Evolutionary conservation across 2,797 vertebrate genomes (phyloP).

Genomic region (Pseudochaenichthys georgianus): DNA sequence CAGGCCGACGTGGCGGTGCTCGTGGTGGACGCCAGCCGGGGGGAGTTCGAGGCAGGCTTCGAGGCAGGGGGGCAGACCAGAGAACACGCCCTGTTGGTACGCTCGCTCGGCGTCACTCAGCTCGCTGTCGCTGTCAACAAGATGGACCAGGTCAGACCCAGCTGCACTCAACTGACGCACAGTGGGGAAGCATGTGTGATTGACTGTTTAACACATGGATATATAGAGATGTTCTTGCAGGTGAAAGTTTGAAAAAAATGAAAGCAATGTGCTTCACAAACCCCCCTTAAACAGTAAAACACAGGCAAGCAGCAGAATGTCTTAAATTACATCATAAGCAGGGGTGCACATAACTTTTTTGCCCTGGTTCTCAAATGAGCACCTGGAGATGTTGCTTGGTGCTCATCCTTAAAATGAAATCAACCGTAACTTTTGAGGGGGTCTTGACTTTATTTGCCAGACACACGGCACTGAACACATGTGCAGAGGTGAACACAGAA

Average conservation of each 20-base stretch:
- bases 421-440: no score
- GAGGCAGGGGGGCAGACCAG: conserved; percentile 97
- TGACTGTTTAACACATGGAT: background rate
- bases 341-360: no score
- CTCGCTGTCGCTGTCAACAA: conserved; percentile 98
- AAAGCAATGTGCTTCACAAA: background rate
- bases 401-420: no score
- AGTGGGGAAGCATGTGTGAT: background rate
- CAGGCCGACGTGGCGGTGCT: conserved; percentile 97
- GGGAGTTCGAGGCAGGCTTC: conserved; percentile 98
- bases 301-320: no score
- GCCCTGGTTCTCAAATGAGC: no score
- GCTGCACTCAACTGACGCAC: background rate
- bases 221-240: background rate
- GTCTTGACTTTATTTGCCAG: no score
- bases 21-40: conserved; percentile 96
- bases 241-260: background rate
- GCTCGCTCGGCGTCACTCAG: conserved; percentile 97
- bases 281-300: background rate
- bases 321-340: background rate
- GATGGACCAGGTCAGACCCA: conserved; percentile 94
- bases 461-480: no score
- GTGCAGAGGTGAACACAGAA: no score
- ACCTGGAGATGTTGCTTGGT: no score
- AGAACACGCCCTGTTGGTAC: conserved; percentile 95